These are phyloP conservation scores for Todus mexicanus DNA, from an alignment of 2,797 vertebrate species.

Conservation along the genomic window DNA sequence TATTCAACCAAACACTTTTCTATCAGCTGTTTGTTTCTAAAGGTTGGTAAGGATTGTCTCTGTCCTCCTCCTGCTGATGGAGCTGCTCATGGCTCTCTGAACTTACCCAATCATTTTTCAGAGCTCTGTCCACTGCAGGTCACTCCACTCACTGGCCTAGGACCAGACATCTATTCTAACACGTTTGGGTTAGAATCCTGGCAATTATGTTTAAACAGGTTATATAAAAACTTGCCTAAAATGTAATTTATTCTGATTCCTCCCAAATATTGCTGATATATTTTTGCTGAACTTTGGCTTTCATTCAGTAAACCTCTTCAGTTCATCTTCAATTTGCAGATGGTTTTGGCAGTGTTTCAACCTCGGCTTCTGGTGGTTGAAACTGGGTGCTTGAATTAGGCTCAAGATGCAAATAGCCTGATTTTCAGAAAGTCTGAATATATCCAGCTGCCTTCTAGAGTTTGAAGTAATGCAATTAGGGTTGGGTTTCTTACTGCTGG, in stretches of 20 bases:
- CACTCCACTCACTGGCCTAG: background rate
- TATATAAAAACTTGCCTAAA: background rate
- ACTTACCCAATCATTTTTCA: background rate
- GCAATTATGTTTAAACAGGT: background rate
- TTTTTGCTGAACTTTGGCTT: slow-evolving; percentile 49
- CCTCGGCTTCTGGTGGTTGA: slow-evolving; percentile 35
- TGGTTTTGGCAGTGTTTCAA: slow-evolving; percentile 48
- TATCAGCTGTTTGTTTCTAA: background rate
- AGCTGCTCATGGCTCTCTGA: background rate
- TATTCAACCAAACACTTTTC: background rate
- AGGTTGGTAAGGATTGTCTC: background rate
- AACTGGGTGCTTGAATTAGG: slow-evolving; percentile 25
- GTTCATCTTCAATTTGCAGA: slow-evolving; percentile 51
- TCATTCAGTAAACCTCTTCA: slow-evolving; percentile 24
- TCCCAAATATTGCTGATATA: slow-evolving; percentile 56
- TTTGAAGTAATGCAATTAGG: slow-evolving; percentile 28
- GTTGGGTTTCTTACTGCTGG: background rate
- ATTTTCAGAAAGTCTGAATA: slow-evolving; percentile 32
- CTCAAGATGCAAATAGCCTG: slow-evolving; percentile 32
- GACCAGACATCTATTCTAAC: background rate
- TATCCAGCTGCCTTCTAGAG: slow-evolving; percentile 4
- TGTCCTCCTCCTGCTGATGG: background rate
- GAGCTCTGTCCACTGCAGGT: background rate
- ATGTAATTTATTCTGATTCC: background rate
- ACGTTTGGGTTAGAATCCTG: background rate